phyloP scores from a whole-genome alignment of 1,140 invertebrate species.

The Cephus cinctus region DNA sequence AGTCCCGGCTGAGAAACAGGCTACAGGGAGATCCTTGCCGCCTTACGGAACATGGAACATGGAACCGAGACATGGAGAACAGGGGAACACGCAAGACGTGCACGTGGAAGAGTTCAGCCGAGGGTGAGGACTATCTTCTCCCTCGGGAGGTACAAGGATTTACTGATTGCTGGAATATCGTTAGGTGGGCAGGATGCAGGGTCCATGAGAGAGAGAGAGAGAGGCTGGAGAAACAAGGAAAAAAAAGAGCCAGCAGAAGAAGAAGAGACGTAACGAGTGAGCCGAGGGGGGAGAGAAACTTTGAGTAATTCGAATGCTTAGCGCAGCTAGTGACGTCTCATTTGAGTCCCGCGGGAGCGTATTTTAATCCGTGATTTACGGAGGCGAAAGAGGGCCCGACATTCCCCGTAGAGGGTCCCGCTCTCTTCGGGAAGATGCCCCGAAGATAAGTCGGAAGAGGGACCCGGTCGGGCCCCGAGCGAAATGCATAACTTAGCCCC shows the following conservation, averaged over 20 bases:
- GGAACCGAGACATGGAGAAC: background rate
- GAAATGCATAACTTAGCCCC: slow-evolving; percentile 7
- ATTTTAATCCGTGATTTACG: background rate
- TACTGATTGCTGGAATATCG: too few relatives aligned
- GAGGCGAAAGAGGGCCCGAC: background rate
- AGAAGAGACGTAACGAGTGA: background rate
- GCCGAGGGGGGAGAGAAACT: background rate
- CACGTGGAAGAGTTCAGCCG: background rate
- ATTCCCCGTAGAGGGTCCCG: background rate
- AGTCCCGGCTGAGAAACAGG: too few relatives aligned
- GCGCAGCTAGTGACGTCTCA: background rate
- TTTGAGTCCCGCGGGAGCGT: background rate
- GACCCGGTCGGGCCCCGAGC: background rate
- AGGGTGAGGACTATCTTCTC: too few relatives aligned
- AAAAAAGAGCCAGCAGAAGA: background rate
- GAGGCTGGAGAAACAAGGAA: background rate
- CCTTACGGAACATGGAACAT: background rate
- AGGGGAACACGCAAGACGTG: background rate
- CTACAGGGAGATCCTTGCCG: too few relatives aligned
- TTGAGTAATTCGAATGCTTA: background rate
- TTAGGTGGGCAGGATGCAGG: background rate
- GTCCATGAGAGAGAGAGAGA: too few relatives aligned
- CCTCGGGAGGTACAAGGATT: too few relatives aligned
- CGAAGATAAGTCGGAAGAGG: background rate
- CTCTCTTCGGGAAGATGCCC: background rate